Evolutionary conservation across 2,888 invertebrate genomes (phyloP), one percentile per base, ranked within the genome.

Genomic region (Hirtodrosophila alboralis): DNA sequence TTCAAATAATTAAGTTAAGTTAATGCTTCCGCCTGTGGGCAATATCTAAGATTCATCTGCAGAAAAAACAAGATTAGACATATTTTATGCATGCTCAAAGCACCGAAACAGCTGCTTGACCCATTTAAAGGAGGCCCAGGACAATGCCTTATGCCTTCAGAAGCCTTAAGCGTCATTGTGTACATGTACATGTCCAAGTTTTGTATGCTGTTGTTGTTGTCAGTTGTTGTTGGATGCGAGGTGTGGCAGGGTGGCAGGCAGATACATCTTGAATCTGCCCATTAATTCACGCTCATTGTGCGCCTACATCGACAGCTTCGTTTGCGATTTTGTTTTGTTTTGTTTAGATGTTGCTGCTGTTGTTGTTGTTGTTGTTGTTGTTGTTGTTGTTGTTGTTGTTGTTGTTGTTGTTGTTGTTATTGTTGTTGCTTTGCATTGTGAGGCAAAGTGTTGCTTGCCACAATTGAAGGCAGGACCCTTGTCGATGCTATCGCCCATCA

Each of bases 221-320:
- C 31, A 14, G 13, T 28, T 57, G 41, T 7, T 9, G 43, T 53
- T 40, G 51, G 28, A 5, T 2, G 3, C 9, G 5, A 13, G 7
- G 4, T 37, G 5, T 41, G 7, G 21, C 10, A 28, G 8, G 33
- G 33, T 9, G 8, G 41, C 27, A 12, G n/a, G 37, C 14, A 62
- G 58, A 66, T 79, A 62, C 75, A 83, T 73, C 80, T 86, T 26
- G 60, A 71, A 63, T 76, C 64, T 52, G 67, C 54, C 68, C 84
- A 79, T 81, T 81, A 84, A 81, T 84, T 81, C 70, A 70, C 84
- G 77, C 77, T 68, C 65, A 84, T 86, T 81, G 86, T 84, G 59
- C 63, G 76, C 57, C 63, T 40, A 53, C 64, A 58, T 69, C 69
- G 72, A 75, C 75, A 65, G 75, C 52, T 43, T 43, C 64, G 48